Conservation (phyloP, 2,113 vertebrate species). For the Caracal caracal region DNA sequence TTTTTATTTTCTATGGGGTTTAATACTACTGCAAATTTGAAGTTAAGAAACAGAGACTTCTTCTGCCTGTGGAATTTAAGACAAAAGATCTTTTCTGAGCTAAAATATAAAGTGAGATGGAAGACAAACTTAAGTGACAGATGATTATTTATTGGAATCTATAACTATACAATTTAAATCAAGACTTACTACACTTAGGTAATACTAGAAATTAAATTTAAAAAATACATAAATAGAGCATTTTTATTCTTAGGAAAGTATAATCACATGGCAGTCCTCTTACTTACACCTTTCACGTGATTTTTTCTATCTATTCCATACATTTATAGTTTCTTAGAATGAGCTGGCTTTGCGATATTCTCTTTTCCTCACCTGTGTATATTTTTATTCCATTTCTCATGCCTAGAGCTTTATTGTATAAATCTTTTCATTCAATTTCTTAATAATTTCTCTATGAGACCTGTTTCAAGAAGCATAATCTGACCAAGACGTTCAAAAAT, state of each 20-base stretch:
- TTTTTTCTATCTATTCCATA: background rate
- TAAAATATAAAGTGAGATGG: constrained; percentile 13
- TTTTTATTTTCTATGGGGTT: constrained; percentile 34
- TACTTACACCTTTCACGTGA: background rate
- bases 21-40: constrained; percentile 30
- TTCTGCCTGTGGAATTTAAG: background rate
- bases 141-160: constrained; percentile 29
- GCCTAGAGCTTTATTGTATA: background rate
- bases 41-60: constrained; percentile 31
- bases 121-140: constrained; percentile 17
- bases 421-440: background rate
- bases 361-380: background rate
- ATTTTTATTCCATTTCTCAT: background rate
- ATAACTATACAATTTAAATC: constrained; percentile 15
- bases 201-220: constrained; percentile 21
- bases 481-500: background rate
- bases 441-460: background rate
- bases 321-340: background rate
- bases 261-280: background rate
- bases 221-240: background rate
- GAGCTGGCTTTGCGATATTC: background rate
- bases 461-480: background rate
- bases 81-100: background rate
- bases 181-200: background rate
- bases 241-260: background rate